Evolutionary conservation across 1,140 invertebrate species (phyloP).

Genomic region (Drosophila jambulina): DNA sequence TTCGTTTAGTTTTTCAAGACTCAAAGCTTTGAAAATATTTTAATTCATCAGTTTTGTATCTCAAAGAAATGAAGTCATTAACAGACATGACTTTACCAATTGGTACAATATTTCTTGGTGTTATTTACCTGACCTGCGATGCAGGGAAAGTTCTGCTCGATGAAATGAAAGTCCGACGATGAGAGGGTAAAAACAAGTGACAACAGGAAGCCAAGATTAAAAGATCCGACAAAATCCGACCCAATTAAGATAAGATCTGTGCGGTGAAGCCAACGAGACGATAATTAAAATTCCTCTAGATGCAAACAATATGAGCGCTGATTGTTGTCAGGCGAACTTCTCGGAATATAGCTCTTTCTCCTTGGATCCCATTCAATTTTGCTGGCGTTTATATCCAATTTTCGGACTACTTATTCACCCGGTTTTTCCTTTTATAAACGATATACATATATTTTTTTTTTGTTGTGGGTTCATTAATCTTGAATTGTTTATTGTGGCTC

Average conservation of each 20-base stretch:
- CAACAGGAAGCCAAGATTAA: constrained; percentile 50
- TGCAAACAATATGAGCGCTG: constrained; percentile 37
- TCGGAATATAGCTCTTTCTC: constrained; percentile 12
- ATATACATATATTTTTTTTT: not conserved
- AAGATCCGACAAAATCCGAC: constrained; percentile 41
- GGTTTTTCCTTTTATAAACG: constrained; percentile 33
- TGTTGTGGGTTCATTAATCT: constrained; percentile 39
- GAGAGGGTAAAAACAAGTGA: constrained; percentile 33
- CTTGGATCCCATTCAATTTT: constrained; percentile 19
- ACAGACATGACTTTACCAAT: not conserved
- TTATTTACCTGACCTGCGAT: not conserved
- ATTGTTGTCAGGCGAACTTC: constrained; percentile 43
- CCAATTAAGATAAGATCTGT: constrained; percentile 43
- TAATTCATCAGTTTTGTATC: not conserved
- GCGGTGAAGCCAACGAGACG: constrained; percentile 36
- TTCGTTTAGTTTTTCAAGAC: too few species aligned
- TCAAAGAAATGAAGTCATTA: not conserved
- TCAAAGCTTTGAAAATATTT: too few species aligned
- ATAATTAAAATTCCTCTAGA: constrained; percentile 50
- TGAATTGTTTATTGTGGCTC: constrained; percentile 39
- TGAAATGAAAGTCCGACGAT: constrained; percentile 23
- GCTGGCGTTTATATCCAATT: constrained; percentile 36
- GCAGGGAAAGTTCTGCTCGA: constrained; percentile 27
- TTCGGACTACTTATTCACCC: constrained; percentile 36
- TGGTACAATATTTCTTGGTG: not conserved